Conservation (phyloP, 2,113 vertebrate genomes). For the Oryzias curvinotus region DNA sequence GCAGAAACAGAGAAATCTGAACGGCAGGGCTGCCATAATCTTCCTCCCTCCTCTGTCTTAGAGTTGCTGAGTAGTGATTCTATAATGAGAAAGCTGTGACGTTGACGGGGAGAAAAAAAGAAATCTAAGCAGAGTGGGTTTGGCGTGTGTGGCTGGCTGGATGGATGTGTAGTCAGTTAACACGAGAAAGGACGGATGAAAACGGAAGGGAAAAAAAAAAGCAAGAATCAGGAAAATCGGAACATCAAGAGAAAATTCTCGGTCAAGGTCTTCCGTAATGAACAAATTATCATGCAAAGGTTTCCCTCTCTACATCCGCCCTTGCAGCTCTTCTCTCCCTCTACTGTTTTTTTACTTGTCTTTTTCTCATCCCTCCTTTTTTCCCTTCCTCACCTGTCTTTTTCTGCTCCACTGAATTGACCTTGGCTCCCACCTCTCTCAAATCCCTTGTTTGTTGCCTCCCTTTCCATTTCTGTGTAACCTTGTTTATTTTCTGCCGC, state of each 20-base stretch:
- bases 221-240: slow-evolving; percentile 61
- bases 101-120: slow-evolving; percentile 60
- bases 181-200: background rate
- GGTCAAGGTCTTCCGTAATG: slow-evolving; percentile 74
- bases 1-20: slow-evolving; percentile 39
- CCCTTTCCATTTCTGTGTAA: slow-evolving; percentile 53
- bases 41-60: slow-evolving; percentile 26
- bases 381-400: slow-evolving; percentile 35
- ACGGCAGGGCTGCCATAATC: slow-evolving; percentile 30
- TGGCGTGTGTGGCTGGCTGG: background rate
- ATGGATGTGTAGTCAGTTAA: background rate
- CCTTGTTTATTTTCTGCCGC: slow-evolving; percentile 73
- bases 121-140: slow-evolving; percentile 60
- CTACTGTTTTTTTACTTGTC: slow-evolving; percentile 36
- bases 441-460: slow-evolving; percentile 51
- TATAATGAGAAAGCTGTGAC: slow-evolving; percentile 70
- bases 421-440: slow-evolving; percentile 68
- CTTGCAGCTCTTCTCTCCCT: slow-evolving; percentile 3
- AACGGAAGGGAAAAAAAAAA: slow-evolving; percentile 13
- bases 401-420: slow-evolving; percentile 62
- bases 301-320: slow-evolving; percentile 26
- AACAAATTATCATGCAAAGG: slow-evolving; percentile 71
- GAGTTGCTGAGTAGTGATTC: slow-evolving; percentile 71
- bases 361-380: slow-evolving; percentile 23
- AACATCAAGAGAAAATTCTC: slow-evolving; percentile 52